Percentiles rank a stretch among this genome's conserved stretches.
Conservation (phyloP, 2,888 invertebrate genomes). For the Nesidiocoris tenuis region DNA sequence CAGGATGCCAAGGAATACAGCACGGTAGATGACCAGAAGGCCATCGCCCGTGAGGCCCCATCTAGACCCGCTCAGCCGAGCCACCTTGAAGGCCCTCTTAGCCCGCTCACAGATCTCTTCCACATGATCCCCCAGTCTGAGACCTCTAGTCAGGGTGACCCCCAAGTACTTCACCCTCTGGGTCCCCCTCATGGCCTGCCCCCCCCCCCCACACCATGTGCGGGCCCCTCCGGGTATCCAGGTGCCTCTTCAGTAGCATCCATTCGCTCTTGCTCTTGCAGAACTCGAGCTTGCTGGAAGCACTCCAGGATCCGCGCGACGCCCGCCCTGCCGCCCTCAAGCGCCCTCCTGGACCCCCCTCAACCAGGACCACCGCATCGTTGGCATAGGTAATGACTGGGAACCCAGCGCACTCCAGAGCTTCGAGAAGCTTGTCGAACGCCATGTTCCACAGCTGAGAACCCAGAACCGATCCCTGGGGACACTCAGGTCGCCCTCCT, state of each 20-base stretch:
- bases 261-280: too few relatives aligned
- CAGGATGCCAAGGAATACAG: too few relatives aligned
- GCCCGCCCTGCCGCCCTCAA: not conserved
- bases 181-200: not conserved
- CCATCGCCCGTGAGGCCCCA: too few relatives aligned
- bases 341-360: not conserved
- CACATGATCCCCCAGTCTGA: too few relatives aligned
- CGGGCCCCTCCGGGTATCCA: not conserved
- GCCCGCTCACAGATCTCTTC: too few relatives aligned
- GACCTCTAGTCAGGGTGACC: too few relatives aligned
- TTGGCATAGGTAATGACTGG: conserved; percentile 1
- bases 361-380: not conserved
- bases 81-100: too few relatives aligned
- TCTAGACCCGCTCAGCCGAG: too few relatives aligned
- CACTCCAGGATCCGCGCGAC: not conserved
- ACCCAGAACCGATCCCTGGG: not conserved
- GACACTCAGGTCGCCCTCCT: not conserved
- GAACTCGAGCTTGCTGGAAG: not conserved
- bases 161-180: too few relatives aligned
- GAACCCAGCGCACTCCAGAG: not conserved
- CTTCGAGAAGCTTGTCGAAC: not conserved
- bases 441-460: too few relatives aligned
- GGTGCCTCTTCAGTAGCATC: not conserved
- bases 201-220: not conserved
- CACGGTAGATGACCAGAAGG: too few relatives aligned